Conservation (phyloP, 2,888 invertebrate genomes). For the Chorisops tibialis region DNA sequence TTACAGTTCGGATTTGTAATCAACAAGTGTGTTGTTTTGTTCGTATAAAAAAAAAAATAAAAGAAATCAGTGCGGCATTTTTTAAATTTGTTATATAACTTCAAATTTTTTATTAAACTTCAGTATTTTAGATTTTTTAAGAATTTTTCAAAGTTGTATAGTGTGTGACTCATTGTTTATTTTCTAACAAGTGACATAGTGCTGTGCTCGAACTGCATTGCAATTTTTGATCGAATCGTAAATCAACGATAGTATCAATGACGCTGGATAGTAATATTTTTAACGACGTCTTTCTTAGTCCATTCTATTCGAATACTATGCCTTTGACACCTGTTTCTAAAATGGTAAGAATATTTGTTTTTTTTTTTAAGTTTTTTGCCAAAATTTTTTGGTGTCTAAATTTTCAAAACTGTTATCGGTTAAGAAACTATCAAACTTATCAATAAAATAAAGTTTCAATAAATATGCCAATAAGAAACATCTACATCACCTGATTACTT, state of each 20-base stretch:
- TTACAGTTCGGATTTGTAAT: neutral
- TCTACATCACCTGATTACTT: neutral
- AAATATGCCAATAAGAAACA: neutral
- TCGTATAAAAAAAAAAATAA: neutral
- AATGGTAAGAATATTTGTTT: conserved; percentile 45
- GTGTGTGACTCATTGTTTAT: neutral
- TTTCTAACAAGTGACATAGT: neutral
- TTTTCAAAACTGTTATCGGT: neutral
- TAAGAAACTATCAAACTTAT: neutral
- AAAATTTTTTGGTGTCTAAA: neutral
- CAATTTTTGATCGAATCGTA: neutral
- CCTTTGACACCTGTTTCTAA: conserved; percentile 51
- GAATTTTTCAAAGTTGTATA: neutral
- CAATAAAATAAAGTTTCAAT: neutral
- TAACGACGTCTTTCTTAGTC: conserved; percentile 35
- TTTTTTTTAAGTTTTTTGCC: neutral
- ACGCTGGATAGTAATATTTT: conserved; percentile 36
- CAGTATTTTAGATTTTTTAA: too few relatives aligned
- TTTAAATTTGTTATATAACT: too few relatives aligned
- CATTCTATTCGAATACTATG: conserved; percentile 38
- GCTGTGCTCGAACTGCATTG: too few relatives aligned
- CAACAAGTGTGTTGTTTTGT: neutral
- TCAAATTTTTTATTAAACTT: too few relatives aligned
- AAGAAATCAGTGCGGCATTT: too few relatives aligned
- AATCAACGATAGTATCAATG: conserved; percentile 27